Evolutionary conservation across 2,113 vertebrate species (phyloP), one percentile per base, ranked within the genome.

Genomic region (Apistogramma diplotaenia): DNA sequence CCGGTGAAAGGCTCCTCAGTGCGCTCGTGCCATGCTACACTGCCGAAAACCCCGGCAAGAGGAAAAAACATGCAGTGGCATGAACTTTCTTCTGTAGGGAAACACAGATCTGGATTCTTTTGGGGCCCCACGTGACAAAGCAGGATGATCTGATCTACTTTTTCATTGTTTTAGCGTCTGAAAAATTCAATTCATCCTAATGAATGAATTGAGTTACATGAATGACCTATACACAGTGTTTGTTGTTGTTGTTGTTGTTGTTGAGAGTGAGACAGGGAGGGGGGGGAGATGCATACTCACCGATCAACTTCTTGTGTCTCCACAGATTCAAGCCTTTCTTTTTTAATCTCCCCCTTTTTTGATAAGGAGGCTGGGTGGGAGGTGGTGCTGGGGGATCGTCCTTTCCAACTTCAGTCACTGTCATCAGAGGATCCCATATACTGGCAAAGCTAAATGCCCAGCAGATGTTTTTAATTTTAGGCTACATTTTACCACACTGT

Each of bases 391-490:
- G 77, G 85, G 88, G 76, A 84, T 92, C 73, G 61, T 86, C 83
- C 82, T 85, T 72, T 86, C 80, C 71, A 81, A 56, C 23, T 86
- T 90, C 84, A 81, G 76, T 93, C 91, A 77, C 78, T 94, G 89
- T 94, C 90, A 93, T 93, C 88, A 92, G 85, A 91, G 85, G 86
- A 89, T 91, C 78, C 89, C 89, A 83, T 90, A 67, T 84, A 89
- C 85, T 91, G 90, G 90, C 85, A 85, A 61, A 81, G 61, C 82
- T 81, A 65, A 94, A 94, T 81, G 87, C 90, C 89, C 92, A 94
- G 92, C 95, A 96, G 89, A 95, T 96, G 93, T 91, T 92, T 92
- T 65, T 88, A 82, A 87, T 93, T 92, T 93, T 85, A 76, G 89
- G 85, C 86, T 81, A 82, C 89, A 78, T 92, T 94, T 94, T 91